phyloP scores from a whole-genome alignment of 64 coral and sea anemone species.

The Montipora sp. region DNA sequence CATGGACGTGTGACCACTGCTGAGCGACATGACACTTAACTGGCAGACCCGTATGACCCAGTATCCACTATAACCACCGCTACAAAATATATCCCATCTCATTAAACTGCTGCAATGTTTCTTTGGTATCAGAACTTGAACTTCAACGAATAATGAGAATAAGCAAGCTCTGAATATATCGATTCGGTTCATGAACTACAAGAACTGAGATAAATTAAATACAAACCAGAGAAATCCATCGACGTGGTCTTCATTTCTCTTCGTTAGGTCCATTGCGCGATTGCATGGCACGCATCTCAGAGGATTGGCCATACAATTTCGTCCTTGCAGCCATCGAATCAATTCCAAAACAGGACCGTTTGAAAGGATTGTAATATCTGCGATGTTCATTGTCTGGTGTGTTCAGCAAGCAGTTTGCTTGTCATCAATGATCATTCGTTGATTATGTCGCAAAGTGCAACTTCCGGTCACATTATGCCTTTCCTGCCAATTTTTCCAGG shows the following conservation, averaged over 20 bases:
- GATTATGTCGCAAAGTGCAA: not conserved
- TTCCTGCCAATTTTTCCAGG: not conserved
- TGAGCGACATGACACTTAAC: no score
- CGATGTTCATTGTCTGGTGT: not conserved
- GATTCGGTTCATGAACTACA: no score
- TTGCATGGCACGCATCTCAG: conserved; percentile 5
- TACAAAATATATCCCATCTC: no score
- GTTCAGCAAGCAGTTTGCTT: not conserved
- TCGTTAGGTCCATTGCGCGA: not conserved
- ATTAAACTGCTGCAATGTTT: no score
- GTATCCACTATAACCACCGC: no score
- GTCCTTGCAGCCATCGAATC: conserved; percentile 11
- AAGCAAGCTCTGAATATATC: no score
- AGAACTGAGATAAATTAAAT: no score
- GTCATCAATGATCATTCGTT: not conserved
- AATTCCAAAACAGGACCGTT: not conserved
- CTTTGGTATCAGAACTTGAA: no score
- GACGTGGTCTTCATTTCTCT: conserved; percentile 13
- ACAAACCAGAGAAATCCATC: conserved; percentile 23
- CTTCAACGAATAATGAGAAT: no score
- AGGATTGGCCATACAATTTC: not conserved
- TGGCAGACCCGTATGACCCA: no score
- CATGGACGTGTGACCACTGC: not conserved
- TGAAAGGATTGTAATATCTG: not conserved
- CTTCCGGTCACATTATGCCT: not conserved